Evolutionary conservation across 2,797 vertebrate genomes (phyloP).

Genomic region (Leptatherina wallacei): DNA sequence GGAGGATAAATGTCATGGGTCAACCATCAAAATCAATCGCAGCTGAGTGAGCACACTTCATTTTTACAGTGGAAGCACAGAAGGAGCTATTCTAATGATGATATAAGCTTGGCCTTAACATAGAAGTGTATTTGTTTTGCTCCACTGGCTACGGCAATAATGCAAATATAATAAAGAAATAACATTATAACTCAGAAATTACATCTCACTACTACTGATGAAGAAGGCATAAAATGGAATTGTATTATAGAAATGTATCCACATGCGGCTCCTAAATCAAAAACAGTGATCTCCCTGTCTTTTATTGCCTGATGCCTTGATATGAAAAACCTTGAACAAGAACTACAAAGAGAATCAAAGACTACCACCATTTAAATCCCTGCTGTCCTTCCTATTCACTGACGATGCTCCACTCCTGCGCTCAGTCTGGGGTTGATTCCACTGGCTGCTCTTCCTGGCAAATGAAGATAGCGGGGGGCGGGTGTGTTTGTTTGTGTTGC

Average conservation of each 20-base stretch:
- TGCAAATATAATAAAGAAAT: not conserved
- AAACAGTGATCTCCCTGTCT: slow-evolving; percentile 24
- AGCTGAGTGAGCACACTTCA: slow-evolving; percentile 57
- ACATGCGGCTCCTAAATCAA: slow-evolving; percentile 23
- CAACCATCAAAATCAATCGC: slow-evolving; percentile 71
- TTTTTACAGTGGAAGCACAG: slow-evolving; percentile 43
- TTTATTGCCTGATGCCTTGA: slow-evolving; percentile 17
- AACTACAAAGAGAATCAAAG: slow-evolving; percentile 64
- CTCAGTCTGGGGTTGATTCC: slow-evolving; percentile 71
- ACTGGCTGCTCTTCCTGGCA: slow-evolving; percentile 65
- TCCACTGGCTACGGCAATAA: not conserved
- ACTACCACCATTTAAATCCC: slow-evolving; percentile 50
- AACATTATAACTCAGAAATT: not conserved
- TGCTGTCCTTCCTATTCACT: slow-evolving; percentile 54
- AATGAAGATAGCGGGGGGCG: slow-evolving; percentile 70
- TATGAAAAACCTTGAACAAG: slow-evolving; percentile 57
- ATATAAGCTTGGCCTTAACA: slow-evolving; percentile 9
- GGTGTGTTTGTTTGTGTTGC: slow-evolving; percentile 42
- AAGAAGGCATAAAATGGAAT: slow-evolving; percentile 4
- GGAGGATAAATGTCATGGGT: slow-evolving; percentile 64
- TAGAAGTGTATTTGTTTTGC: slow-evolving; percentile 2
- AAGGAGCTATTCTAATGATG: slow-evolving; percentile 16
- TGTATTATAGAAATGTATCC: slow-evolving; percentile 8
- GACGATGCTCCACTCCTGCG: slow-evolving; percentile 36
- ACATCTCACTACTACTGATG: not conserved